phyloP scores from a whole-genome alignment of 2,797 vertebrate species.

The Fratercula arctica region DNA sequence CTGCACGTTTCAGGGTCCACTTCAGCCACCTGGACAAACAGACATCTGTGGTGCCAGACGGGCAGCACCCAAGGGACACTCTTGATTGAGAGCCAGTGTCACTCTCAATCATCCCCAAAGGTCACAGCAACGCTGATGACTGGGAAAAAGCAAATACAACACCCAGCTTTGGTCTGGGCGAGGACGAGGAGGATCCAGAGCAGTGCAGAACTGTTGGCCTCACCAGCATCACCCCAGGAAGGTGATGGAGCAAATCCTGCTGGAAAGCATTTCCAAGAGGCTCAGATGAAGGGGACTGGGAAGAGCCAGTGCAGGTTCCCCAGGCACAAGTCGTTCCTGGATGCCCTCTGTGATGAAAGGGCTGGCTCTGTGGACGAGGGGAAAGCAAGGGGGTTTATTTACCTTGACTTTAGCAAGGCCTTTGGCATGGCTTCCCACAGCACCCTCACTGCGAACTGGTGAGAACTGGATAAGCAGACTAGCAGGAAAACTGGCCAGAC shows the following conservation, averaged over 20 bases:
- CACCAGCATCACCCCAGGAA: neutral
- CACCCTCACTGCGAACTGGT: rapidly evolving
- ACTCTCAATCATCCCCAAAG: rapidly evolving
- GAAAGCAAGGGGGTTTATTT: neutral
- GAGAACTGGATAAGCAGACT: rapidly evolving
- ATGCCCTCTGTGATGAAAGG: neutral
- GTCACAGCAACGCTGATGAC: neutral
- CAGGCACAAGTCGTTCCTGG: neutral
- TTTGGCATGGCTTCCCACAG: neutral
- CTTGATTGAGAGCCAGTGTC: neutral
- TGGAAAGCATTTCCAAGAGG: neutral
- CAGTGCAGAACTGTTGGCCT: rapidly evolving
- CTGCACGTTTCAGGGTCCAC: rapidly evolving
- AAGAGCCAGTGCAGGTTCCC: neutral
- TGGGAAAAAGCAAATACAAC: neutral
- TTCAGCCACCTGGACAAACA: neutral
- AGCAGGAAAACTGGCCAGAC: neutral
- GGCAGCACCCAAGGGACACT: neutral
- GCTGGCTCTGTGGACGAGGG: neutral
- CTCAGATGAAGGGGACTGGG: rapidly evolving
- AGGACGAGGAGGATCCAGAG: neutral
- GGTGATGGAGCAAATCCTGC: neutral
- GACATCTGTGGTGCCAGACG: rapidly evolving
- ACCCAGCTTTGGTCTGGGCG: neutral
- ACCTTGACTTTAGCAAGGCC: neutral